phyloP scores from a whole-genome alignment of 2,888 invertebrate species.

The Pegoplata infirma region DNA sequence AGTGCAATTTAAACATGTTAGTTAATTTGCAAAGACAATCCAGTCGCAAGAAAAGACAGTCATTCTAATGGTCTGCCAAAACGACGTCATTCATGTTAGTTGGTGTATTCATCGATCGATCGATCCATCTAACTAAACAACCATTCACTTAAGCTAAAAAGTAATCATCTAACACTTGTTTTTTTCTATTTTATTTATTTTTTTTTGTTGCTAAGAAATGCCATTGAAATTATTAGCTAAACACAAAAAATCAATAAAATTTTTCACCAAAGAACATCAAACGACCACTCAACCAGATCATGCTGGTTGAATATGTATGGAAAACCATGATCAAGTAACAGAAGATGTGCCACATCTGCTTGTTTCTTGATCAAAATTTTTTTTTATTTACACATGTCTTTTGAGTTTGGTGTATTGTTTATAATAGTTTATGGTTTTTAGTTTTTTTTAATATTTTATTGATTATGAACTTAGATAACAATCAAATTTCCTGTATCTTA shows the following conservation, averaged over 20 bases:
- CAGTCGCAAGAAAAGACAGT: background rate
- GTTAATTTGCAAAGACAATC: conserved; percentile 6
- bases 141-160: background rate
- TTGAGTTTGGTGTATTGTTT: background rate
- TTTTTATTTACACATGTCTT: conserved; percentile 58
- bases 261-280: background rate
- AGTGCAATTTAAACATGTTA: conserved; percentile 40
- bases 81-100: conserved; percentile 1
- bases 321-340: background rate
- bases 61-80: background rate
- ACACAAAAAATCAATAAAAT: conserved; percentile 1
- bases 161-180: conserved; percentile 10
- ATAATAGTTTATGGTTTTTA: too few species aligned
- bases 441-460: conserved; percentile 13
- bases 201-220: conserved; percentile 9
- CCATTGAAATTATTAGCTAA: conserved; percentile 39
- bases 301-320: conserved; percentile 18
- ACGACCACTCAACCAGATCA: background rate
- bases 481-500: conserved; percentile 62
- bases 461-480: conserved; percentile 52
- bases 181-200: background rate
- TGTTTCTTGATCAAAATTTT: conserved; percentile 42
- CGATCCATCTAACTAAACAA: conserved; percentile 5
- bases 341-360: conserved; percentile 60
- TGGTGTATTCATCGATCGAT: conserved; percentile 13